Percentiles rank a stretch among this genome's conserved stretches.
These are phyloP conservation scores for Caenorhabditis angaria DNA, from an alignment of 2,888 invertebrate genomes.

Conservation along the genomic window DNA sequence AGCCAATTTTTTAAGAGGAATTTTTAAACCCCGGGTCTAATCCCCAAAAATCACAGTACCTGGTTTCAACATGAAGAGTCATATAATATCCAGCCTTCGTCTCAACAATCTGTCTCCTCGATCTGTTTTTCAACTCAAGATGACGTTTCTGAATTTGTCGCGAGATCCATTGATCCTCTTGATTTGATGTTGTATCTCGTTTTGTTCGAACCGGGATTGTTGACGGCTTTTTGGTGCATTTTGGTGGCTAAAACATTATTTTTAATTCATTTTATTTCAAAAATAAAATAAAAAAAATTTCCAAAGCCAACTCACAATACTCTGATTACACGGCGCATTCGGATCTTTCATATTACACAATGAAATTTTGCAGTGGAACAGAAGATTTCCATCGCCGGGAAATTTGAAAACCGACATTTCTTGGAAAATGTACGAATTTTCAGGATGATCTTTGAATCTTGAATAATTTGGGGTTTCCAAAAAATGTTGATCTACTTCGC, in stretches of 20 bases:
- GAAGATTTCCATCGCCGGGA: conserved; percentile 65
- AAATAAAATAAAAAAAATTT: background rate
- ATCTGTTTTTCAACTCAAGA: conserved; percentile 41
- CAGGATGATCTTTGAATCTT: conserved; percentile 36
- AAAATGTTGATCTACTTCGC: conserved; percentile 67
- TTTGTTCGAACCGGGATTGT: conserved; percentile 39
- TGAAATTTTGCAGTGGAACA: conserved; percentile 67
- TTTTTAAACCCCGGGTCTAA: background rate
- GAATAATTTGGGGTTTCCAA: conserved; percentile 69
- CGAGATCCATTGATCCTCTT: conserved; percentile 13
- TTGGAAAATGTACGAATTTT: conserved; percentile 52
- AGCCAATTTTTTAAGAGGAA: background rate
- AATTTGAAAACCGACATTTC: conserved; percentile 70
- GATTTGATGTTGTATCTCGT: conserved; percentile 16
- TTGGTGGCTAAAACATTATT: conserved; percentile 47
- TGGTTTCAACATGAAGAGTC: conserved; percentile 63
- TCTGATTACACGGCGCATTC: conserved; percentile 42
- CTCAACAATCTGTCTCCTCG: conserved; percentile 47
- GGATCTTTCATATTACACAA: conserved; percentile 66
- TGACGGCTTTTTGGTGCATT: conserved; percentile 40
- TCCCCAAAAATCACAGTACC: conserved; percentile 15
- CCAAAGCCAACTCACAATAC: conserved; percentile 42
- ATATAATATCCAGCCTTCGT: conserved; percentile 60
- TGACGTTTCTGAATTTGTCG: conserved; percentile 36
- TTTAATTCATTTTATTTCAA: background rate